Conservation (phyloP, 2,797 vertebrate species). For the Arnoldichthys spilopterus region DNA sequence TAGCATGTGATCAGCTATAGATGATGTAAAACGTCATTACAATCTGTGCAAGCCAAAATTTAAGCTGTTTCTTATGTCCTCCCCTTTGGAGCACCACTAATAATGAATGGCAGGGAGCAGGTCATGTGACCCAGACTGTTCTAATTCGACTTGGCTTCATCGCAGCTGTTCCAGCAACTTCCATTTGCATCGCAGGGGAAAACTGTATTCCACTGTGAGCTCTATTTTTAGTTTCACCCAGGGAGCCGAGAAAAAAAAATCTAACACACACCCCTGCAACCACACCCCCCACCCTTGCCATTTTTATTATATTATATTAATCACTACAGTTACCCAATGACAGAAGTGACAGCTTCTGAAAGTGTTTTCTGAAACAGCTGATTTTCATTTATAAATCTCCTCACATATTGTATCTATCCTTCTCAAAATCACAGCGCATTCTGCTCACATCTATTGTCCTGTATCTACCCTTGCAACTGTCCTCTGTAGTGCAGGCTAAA, state of each 20-base stretch:
- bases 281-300: conserved; percentile 17
- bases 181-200: conserved; percentile 74
- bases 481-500: background rate
- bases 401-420: background rate
- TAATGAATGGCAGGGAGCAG: conserved; percentile 61
- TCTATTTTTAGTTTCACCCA: conserved; percentile 77
- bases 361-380: background rate
- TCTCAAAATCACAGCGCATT: background rate
- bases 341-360: conserved; percentile 41
- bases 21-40: background rate
- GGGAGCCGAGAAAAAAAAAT: conserved; percentile 70
- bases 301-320: conserved; percentile 77
- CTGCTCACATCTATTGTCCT: background rate
- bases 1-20: background rate
- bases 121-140: conserved; percentile 70
- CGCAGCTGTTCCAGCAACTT: conserved; percentile 80
- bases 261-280: conserved; percentile 62
- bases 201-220: conserved; percentile 75
- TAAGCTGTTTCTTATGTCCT: background rate
- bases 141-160: conserved; percentile 77
- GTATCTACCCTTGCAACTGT: background rate
- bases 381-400: background rate
- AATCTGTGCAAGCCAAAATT: conserved; percentile 9
- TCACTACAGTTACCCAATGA: conserved; percentile 70
- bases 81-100: conserved; percentile 63